These are phyloP conservation scores for Tubulanus polymorphus DNA, from an alignment of 2,888 invertebrate species.

Conservation along the genomic window DNA sequence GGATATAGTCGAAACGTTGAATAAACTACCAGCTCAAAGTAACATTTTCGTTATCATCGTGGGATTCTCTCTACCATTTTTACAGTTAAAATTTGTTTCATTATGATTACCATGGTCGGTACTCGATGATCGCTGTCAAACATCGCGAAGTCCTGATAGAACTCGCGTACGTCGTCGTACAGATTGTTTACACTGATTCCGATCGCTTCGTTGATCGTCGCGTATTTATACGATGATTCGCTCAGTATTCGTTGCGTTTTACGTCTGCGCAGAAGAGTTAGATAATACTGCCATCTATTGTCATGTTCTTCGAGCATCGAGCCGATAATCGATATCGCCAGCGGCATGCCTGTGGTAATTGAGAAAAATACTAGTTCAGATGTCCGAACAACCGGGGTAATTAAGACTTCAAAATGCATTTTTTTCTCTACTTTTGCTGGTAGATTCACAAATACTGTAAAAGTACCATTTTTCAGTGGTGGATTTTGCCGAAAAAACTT, in stretches of 20 bases:
- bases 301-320: not conserved
- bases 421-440: no score
- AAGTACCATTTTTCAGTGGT: no score
- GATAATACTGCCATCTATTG: constrained; percentile 2
- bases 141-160: constrained; percentile 1
- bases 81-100: no score
- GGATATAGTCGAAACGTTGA: no score
- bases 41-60: no score
- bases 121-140: not conserved
- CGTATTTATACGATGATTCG: not conserved
- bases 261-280: not conserved
- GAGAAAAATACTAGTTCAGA: no score
- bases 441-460: no score
- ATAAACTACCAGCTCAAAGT: no score
- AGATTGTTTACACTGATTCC: constrained; percentile 4
- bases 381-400: no score
- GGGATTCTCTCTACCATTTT: no score
- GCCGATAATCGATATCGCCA: constrained; percentile 1
- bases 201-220: not conserved
- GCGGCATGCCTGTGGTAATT: not conserved
- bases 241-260: not conserved
- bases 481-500: no score
- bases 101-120: not conserved
- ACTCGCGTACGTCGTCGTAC: not conserved
- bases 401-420: no score